Evolutionary conservation across 92 coral and sea anemone genomes (phyloP).

Genomic region (Porites rus): DNA sequence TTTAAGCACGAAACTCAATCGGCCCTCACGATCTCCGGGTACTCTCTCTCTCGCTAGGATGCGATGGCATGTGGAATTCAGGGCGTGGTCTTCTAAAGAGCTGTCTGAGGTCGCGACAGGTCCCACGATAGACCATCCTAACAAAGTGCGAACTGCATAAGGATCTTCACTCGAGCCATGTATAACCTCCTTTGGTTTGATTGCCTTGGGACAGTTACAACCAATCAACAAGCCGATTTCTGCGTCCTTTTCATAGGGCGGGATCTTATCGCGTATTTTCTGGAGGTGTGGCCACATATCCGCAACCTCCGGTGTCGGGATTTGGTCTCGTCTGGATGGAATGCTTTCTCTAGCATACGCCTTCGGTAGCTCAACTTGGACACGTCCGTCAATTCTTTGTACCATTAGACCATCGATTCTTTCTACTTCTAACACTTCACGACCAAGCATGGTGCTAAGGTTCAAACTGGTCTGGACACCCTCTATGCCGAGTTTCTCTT

Average conservation of each 20-base stretch:
- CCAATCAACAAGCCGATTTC: neutral
- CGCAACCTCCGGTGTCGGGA: neutral
- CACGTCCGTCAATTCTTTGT: no score
- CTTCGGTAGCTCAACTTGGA: no score
- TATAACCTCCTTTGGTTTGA: conserved; percentile 59
- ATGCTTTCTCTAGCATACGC: no score
- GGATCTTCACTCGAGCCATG: conserved; percentile 60
- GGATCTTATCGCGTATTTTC: neutral
- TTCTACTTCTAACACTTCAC: no score
- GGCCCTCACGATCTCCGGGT: neutral
- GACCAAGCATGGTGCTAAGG: conserved; percentile 45
- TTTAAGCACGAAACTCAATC: conserved; percentile 13
- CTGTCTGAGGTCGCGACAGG: conserved; percentile 33
- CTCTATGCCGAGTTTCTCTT: conserved; percentile 18
- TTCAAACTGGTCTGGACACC: conserved; percentile 35
- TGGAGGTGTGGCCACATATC: neutral
- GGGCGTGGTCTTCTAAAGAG: neutral
- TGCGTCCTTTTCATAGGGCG: neutral
- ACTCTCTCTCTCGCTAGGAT: conserved; percentile 10
- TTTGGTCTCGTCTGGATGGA: no score
- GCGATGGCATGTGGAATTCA: conserved; percentile 10
- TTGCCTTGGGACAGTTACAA: neutral
- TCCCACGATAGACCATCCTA: conserved; percentile 71
- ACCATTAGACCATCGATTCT: no score
- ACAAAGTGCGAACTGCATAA: conserved; percentile 58